A percentile compares a stretch with the other conserved stretches of the same genome.
Conservation (phyloP, 2,888 invertebrate species). For the Teleiodes luculella region DNA sequence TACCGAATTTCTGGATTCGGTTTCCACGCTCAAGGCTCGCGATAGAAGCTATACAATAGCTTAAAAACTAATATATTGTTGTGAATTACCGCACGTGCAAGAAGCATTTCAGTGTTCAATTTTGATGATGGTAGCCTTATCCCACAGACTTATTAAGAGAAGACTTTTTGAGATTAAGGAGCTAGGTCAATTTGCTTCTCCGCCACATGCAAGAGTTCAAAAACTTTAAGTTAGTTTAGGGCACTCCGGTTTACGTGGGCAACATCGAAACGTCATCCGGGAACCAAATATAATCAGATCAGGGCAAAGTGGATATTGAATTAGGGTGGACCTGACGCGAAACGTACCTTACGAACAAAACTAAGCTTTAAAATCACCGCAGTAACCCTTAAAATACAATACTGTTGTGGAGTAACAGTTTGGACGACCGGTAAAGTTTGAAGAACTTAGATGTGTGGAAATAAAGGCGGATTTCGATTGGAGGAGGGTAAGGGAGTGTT, state of each 20-base stretch:
- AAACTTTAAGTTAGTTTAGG: slow-evolving; percentile 28
- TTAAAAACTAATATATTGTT: too few relatives aligned
- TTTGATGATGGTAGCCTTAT: too few relatives aligned
- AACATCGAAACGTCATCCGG: slow-evolving; percentile 47
- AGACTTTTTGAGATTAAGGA: too few relatives aligned
- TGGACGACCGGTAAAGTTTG: neutral
- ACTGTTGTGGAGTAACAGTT: neutral
- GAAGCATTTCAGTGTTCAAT: too few relatives aligned
- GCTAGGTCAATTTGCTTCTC: too few relatives aligned
- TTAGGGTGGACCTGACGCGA: slow-evolving; percentile 66
- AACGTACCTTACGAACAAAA: slow-evolving; percentile 9
- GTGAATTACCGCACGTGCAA: too few relatives aligned
- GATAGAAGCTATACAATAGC: too few relatives aligned
- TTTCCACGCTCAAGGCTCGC: too few relatives aligned
- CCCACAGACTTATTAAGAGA: too few relatives aligned
- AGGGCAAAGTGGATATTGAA: slow-evolving; percentile 69
- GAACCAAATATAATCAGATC: slow-evolving; percentile 68
- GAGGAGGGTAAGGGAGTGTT: slow-evolving; percentile 9
- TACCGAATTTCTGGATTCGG: too few relatives aligned
- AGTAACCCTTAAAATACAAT: too few relatives aligned
- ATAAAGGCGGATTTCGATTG: neutral
- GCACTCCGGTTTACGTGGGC: slow-evolving; percentile 31
- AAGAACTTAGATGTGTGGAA: neutral
- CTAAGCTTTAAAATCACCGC: neutral
- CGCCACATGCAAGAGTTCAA: too few relatives aligned